These are phyloP conservation scores for Epinephelus fuscoguttatus DNA, from an alignment of 2,113 vertebrate genomes.

Conservation along the genomic window DNA sequence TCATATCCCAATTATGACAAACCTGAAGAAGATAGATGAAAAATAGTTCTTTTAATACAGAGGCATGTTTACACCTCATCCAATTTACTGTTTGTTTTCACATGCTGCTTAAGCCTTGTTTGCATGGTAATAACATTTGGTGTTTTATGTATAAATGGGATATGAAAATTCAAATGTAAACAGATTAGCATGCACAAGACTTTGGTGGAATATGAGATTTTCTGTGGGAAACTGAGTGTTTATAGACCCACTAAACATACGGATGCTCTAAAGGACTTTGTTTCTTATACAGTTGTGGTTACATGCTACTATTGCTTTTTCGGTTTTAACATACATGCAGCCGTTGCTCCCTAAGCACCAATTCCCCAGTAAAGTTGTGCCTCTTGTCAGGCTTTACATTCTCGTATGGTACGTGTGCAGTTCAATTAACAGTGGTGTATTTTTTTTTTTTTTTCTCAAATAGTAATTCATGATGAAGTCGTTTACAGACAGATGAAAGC, in stretches of 20 bases:
- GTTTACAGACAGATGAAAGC: not conserved
- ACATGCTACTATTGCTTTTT: too few species aligned
- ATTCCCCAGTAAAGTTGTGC: not conserved
- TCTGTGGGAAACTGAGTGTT: conserved; percentile 15
- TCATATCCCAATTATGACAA: conserved; percentile 5
- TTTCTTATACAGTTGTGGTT: not conserved
- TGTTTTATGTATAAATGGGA: conserved; percentile 45
- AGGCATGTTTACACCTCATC: conserved; percentile 39
- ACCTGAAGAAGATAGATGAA: conserved; percentile 41
- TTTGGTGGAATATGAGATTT: conserved; percentile 44
- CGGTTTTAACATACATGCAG: not conserved
- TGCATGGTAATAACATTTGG: conserved; percentile 55
- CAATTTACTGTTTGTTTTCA: conserved; percentile 38
- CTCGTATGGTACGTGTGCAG: not conserved
- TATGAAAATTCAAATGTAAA: conserved; percentile 55
- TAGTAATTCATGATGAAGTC: not conserved
- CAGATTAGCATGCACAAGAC: conserved; percentile 45
- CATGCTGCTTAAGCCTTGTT: conserved; percentile 41
- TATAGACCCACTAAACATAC: conserved; percentile 2
- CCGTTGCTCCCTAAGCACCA: not conserved
- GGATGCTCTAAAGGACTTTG: not conserved
- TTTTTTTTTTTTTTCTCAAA: too few species aligned
- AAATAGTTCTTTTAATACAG: conserved; percentile 40
- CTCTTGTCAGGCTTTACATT: not conserved
- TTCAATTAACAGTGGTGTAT: not conserved